Percentiles rank a stretch among this genome's conserved stretches.
Evolutionary conservation across 1,140 invertebrate species (phyloP).

Genomic region (Gryon sp.): DNA sequence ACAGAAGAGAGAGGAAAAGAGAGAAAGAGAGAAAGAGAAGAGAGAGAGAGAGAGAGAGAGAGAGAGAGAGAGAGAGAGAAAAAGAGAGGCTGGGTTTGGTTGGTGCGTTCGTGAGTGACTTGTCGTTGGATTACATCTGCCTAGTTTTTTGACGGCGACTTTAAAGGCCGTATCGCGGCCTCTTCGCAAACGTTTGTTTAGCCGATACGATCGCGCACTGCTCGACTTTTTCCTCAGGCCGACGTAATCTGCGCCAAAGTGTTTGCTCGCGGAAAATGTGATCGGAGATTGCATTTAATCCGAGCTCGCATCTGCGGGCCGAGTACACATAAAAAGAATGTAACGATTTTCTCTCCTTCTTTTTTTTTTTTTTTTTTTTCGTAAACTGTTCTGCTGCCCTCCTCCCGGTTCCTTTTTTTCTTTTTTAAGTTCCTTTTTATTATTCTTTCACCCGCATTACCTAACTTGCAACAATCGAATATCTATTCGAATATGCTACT

Average conservation of each 20-base stretch:
- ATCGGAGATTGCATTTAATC: conserved; percentile 68
- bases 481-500: conserved; percentile 38
- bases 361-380: conserved; percentile 22
- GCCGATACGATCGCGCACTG: conserved; percentile 62
- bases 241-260: conserved; percentile 60
- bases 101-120: conserved; percentile 12
- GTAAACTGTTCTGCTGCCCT: too few species aligned
- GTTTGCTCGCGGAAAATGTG: conserved; percentile 62
- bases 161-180: conserved; percentile 45
- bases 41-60: background rate
- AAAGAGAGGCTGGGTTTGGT: background rate
- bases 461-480: conserved; percentile 27
- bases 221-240: conserved; percentile 27
- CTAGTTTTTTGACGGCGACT: conserved; percentile 45
- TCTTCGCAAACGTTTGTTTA: conserved; percentile 68
- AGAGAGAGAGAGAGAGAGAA: conserved; percentile 11
- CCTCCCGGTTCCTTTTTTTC: conserved; percentile 4
- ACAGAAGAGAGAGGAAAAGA: too few species aligned
- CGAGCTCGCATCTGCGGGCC: conserved; percentile 45
- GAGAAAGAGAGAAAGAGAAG: background rate
- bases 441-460: conserved; percentile 33
- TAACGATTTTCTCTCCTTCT: conserved; percentile 40
- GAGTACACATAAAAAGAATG: conserved; percentile 45
- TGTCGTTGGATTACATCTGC: conserved; percentile 38
- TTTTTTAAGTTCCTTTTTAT: conserved; percentile 27